Percentiles rank a stretch among this genome's conserved stretches.
phyloP scores from a whole-genome alignment of 2,888 invertebrate species.

The Xestia xanthographa region DNA sequence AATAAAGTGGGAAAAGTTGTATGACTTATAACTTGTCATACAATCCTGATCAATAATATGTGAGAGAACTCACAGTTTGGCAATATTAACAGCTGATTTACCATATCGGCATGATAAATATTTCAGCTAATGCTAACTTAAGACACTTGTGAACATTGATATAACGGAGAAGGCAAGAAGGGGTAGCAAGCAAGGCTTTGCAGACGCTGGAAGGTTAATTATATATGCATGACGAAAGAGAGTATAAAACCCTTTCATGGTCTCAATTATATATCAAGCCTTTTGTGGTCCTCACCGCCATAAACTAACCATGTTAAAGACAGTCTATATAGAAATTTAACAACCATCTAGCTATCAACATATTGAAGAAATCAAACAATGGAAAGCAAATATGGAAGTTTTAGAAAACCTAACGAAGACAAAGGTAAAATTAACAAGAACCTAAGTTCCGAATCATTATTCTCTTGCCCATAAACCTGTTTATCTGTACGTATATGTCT shows the following conservation, averaged over 20 bases:
- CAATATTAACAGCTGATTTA: constrained; percentile 21
- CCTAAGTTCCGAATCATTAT: background rate
- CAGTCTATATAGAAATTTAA: background rate
- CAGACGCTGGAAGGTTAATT: background rate
- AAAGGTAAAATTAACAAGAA: constrained; percentile 4
- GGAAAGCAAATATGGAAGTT: no score
- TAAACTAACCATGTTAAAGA: background rate
- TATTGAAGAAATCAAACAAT: background rate
- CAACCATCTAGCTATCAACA: background rate
- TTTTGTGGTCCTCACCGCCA: background rate
- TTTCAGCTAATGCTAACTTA: background rate
- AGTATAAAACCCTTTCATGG: background rate
- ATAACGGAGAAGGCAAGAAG: background rate
- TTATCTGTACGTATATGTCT: no score
- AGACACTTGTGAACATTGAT: background rate
- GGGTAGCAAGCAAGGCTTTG: background rate
- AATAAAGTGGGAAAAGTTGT: constrained; percentile 31
- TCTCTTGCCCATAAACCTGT: no score
- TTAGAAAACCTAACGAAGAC: background rate
- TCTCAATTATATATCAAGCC: background rate
- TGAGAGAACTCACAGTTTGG: constrained; percentile 21
- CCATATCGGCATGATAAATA: background rate
- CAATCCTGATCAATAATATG: constrained; percentile 37
- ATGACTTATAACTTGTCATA: constrained; percentile 22
- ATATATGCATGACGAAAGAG: background rate